Percentiles rank a stretch among this genome's conserved stretches.
phyloP scores from a whole-genome alignment of 2,888 invertebrate genomes.

The Stramonita haemastoma region DNA sequence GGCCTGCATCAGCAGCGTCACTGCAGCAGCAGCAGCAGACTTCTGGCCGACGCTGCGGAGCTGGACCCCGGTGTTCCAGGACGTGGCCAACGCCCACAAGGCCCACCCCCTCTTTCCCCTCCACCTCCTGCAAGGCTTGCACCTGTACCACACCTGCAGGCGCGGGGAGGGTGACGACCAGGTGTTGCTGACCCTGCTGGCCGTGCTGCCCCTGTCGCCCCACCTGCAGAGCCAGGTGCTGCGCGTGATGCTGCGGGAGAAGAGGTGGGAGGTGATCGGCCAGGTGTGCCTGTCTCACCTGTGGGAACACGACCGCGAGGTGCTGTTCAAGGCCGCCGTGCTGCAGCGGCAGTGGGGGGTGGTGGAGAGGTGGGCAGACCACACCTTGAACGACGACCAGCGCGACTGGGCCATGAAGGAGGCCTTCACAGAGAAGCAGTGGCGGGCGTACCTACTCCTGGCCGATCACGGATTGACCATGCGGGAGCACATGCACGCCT shows the following conservation, averaged over 20 bases:
- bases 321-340: background rate
- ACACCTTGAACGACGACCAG: background rate
- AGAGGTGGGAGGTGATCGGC: background rate
- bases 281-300: background rate
- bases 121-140: background rate
- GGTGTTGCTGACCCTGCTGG: too few species aligned
- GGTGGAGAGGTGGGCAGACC: background rate
- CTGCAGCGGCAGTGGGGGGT: background rate
- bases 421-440: constrained; percentile 4
- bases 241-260: too few species aligned
- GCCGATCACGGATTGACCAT: background rate
- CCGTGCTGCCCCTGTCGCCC: background rate
- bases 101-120: background rate
- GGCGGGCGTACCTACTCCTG: background rate
- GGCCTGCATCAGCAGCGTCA: background rate
- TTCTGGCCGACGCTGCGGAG: background rate
- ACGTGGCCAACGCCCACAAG: background rate
- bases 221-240: background rate
- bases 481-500: background rate
- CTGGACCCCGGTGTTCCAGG: background rate
- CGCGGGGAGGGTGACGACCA: background rate
- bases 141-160: background rate
- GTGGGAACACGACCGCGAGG: background rate
- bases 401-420: background rate
- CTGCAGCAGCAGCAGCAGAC: background rate